These are phyloP conservation scores for Desoria tigrina DNA, from an alignment of 2,888 invertebrate species.

Conservation along the genomic window DNA sequence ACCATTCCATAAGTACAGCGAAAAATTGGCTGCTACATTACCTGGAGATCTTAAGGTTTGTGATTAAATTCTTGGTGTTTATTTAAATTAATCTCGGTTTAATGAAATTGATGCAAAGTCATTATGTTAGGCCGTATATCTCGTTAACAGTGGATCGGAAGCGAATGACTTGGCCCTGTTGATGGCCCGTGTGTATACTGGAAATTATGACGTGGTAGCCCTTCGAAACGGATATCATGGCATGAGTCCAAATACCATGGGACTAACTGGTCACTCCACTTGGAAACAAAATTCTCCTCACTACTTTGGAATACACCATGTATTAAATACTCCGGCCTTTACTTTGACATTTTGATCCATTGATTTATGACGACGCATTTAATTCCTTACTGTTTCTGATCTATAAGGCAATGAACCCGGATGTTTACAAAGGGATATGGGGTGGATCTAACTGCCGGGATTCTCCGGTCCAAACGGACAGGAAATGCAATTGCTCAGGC, in stretches of 20 bases:
- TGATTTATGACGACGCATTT: no score
- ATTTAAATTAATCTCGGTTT: neutral
- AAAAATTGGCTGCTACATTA: conserved; percentile 75
- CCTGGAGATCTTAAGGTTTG: conserved; percentile 80
- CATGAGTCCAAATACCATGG: conserved; percentile 80
- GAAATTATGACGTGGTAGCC: conserved; percentile 79
- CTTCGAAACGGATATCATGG: conserved; percentile 79
- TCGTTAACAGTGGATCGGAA: conserved; percentile 96
- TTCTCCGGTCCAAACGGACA: conserved; percentile 73
- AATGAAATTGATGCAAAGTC: neutral
- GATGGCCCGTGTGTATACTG: conserved; percentile 82
- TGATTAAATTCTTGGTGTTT: neutral
- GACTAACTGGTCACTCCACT: conserved; percentile 73
- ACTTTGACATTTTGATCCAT: no score
- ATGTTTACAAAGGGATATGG: conserved; percentile 87
- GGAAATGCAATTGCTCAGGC: conserved; percentile 62
- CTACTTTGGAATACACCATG: conserved; percentile 75
- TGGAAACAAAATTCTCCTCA: conserved; percentile 77
- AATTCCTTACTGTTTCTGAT: conserved; percentile 27
- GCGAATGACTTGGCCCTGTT: conserved; percentile 92
- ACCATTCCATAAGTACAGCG: conserved; percentile 85
- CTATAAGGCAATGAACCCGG: conserved; percentile 80
- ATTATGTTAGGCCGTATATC: conserved; percentile 72
- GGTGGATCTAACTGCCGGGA: conserved; percentile 86
- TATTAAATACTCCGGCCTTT: no score